Base-by-base conservation (phyloP, 2,888 invertebrate genomes). In the Nymphalis polychloros region DNA sequence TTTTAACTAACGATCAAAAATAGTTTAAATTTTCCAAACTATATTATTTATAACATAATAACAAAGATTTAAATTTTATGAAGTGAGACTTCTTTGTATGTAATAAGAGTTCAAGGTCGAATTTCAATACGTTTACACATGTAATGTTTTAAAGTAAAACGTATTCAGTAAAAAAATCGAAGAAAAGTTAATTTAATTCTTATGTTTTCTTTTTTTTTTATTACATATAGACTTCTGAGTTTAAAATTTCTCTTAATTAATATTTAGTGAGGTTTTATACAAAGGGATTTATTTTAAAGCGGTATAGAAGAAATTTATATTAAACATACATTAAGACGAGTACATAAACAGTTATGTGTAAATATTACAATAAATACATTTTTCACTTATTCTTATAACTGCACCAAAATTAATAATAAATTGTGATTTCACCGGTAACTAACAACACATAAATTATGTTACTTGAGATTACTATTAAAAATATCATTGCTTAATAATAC, bases 401-500 rank as follows among this genome's bases (percentile, higher is more conserved):
- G 88, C 88, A 89, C 88, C 88, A 84, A 84, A 77, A 81, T 79
- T 81, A 74, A 72, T 70, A 74, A 68, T 75, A 71, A 71, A 71
- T 88, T 87, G 86, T 88, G 86, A 86, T 86, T 84, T 78, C 75
- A 81, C 80, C 84, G 90, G 88, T 89, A 89, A 89, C 89, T 88
- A 86, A 86, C 78, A 85, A 82, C 80, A 81, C 71, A 77, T 73
- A 73, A 75, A 75, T 78, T 81, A 82, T 76, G 77, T 76, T 80
- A 81, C 74, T 78, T 84, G 87, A 89, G 88, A 89, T 89, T 90
- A 86, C 81, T 75, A 76, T 80, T 79, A 81, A 78, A n/a, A 78
- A 75, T 77, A 76, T 74, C 68, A 75, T 72, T 70, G 68, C 69
- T 74, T 76, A 69, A 57, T 66, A 61, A 66, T 63, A 63, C 76